Percentiles rank a stretch among this genome's conserved stretches.
Conservation (phyloP, 35 echinoderm and acorn worm genomes). For the Stichopus chloronotus region DNA sequence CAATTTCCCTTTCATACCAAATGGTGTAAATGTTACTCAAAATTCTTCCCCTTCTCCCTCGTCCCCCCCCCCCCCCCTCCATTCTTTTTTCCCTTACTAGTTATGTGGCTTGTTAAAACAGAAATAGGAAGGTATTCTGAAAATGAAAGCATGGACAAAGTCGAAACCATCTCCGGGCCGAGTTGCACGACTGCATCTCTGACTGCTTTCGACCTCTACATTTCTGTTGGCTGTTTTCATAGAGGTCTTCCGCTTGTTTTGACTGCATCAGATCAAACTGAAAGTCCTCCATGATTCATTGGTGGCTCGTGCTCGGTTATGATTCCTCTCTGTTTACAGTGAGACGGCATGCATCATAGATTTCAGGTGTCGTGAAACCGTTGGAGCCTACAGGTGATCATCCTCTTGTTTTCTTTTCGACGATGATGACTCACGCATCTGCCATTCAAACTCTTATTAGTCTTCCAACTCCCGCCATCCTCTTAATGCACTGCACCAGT, state of each 20-base stretch:
- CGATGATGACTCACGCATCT: conserved; percentile 1
- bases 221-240: not conserved
- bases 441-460: not conserved
- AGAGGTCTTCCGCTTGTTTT: not conserved
- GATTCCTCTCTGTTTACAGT: not conserved
- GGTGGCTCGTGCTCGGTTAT: not conserved
- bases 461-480: not conserved
- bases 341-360: not conserved
- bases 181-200: not conserved
- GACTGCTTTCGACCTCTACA: not conserved
- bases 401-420: not conserved
- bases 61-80: too few relatives aligned
- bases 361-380: not conserved
- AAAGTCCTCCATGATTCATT: not conserved
- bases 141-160: too few relatives aligned
- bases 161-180: not conserved
- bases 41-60: too few relatives aligned
- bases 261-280: not conserved
- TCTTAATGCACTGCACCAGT: not conserved
- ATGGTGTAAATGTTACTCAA: too few relatives aligned
- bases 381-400: not conserved
- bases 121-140: too few relatives aligned
- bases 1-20: too few relatives aligned
- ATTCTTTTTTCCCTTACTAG: too few relatives aligned
- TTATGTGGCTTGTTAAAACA: too few relatives aligned